Conservation (phyloP, 2,797 vertebrate genomes). For the Scarus forsteni region DNA sequence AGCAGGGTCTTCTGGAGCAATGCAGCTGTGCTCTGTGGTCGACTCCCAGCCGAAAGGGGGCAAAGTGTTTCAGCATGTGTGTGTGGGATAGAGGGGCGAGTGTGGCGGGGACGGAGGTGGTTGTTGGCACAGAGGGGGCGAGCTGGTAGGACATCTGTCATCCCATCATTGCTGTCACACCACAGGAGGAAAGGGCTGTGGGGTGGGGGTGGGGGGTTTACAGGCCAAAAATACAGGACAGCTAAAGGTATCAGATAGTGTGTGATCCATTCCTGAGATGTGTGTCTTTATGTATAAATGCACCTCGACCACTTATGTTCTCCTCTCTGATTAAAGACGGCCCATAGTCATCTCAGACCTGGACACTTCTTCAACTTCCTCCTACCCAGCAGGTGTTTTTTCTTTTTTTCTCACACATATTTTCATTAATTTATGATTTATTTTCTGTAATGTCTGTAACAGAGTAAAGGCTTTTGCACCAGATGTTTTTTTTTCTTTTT, state of each 20-base stretch:
- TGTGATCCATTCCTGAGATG: constrained; percentile 45
- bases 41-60: constrained; percentile 50
- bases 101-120: constrained; percentile 18
- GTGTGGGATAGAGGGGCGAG: constrained; percentile 17
- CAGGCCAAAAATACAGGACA: constrained; percentile 53
- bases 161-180: constrained; percentile 72
- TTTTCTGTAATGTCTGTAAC: too few species aligned
- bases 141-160: constrained; percentile 75
- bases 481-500: too few species aligned
- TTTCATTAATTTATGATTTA: too few species aligned
- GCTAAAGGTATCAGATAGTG: constrained; percentile 55
- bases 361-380: too few species aligned
- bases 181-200: constrained; percentile 64
- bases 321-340: constrained; percentile 30
- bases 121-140: constrained; percentile 56
- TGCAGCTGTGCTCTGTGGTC: constrained; percentile 67
- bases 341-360: too few species aligned
- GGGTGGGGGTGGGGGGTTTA: constrained; percentile 47
- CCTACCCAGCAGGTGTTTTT: too few species aligned
- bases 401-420: too few species aligned
- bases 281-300: constrained; percentile 37
- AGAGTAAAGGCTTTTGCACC: too few species aligned
- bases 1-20: constrained; percentile 32
- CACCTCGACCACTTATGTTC: neutral
- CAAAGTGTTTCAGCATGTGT: constrained; percentile 33